Conservation (phyloP, 2,797 vertebrate genomes). For the Pangasius macronema region DNA sequence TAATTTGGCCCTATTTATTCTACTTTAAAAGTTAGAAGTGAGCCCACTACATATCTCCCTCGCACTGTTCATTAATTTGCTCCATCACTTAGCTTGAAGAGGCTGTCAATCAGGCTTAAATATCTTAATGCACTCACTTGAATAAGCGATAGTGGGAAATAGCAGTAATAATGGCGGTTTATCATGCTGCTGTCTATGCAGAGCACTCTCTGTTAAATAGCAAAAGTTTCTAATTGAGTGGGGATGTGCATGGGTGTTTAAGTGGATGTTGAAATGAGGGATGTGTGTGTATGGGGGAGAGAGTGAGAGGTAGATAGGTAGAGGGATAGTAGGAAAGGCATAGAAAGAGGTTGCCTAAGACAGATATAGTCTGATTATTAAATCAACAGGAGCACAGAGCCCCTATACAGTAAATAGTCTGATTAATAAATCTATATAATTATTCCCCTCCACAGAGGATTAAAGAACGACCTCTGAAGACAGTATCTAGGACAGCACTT, state of each 20-base stretch:
- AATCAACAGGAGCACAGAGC: slow-evolving; percentile 7
- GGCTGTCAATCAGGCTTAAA: slow-evolving; percentile 74
- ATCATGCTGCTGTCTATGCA: slow-evolving; percentile 42
- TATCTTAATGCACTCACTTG: slow-evolving; percentile 64
- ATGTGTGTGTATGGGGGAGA: slow-evolving; percentile 3
- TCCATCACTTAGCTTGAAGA: slow-evolving; percentile 65
- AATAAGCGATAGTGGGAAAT: slow-evolving; percentile 58
- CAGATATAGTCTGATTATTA: slow-evolving; percentile 18
- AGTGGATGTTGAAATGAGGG: slow-evolving; percentile 32
- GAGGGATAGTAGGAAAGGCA: background rate
- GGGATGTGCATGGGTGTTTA: slow-evolving; percentile 46
- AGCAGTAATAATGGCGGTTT: slow-evolving; percentile 56
- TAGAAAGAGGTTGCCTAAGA: background rate
- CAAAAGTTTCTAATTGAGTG: slow-evolving; percentile 44
- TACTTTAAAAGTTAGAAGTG: slow-evolving; percentile 70
- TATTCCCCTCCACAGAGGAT: slow-evolving; percentile 5
- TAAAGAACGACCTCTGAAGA: background rate
- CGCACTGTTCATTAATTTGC: slow-evolving; percentile 71
- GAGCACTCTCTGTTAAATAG: slow-evolving; percentile 40
- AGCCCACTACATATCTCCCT: slow-evolving; percentile 61
- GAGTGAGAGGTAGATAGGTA: background rate
- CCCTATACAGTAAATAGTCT: background rate
- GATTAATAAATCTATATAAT: slow-evolving; percentile 22
- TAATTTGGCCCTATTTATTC: slow-evolving; percentile 76
- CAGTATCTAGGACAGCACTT: slow-evolving; percentile 7